phyloP scores from a whole-genome alignment of 2,113 vertebrate genomes.

The Tragelaphus buxtoni region DNA sequence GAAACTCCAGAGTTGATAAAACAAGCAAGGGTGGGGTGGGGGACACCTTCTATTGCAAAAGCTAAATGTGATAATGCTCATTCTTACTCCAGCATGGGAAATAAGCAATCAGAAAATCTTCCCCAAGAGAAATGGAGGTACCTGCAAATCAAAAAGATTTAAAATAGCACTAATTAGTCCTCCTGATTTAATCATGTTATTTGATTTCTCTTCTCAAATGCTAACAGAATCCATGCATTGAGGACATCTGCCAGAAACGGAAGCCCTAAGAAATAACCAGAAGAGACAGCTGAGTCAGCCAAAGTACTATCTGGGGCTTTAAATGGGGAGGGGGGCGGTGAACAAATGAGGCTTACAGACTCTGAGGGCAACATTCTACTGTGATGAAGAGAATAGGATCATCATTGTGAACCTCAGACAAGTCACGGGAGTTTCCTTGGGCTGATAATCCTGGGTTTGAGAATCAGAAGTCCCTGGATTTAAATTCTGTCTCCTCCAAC shows the following conservation, averaged over 20 bases:
- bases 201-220: conserved; percentile 45
- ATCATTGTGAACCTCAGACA: neutral
- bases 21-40: neutral
- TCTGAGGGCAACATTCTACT: neutral
- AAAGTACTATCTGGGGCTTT: neutral
- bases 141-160: neutral
- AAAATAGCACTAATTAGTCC: conserved; percentile 29
- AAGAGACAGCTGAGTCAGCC: neutral
- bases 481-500: neutral
- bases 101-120: neutral
- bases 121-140: neutral
- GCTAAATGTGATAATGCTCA: neutral
- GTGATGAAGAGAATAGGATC: neutral
- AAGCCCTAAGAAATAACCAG: neutral
- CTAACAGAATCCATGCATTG: conserved; percentile 19
- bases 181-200: conserved; percentile 26
- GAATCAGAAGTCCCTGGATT: neutral
- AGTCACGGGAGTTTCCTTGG: neutral
- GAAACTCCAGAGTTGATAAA: conserved; percentile 15
- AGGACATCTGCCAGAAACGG: conserved; percentile 19
- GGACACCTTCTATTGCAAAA: neutral
- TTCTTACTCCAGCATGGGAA: neutral
- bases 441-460: neutral
- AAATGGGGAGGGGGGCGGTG: neutral
- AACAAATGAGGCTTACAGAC: neutral